A percentile compares a stretch with the other conserved stretches of the same genome.
Evolutionary conservation across 2,797 vertebrate species (phyloP).

Genomic region (Microhierax caerulescens): DNA sequence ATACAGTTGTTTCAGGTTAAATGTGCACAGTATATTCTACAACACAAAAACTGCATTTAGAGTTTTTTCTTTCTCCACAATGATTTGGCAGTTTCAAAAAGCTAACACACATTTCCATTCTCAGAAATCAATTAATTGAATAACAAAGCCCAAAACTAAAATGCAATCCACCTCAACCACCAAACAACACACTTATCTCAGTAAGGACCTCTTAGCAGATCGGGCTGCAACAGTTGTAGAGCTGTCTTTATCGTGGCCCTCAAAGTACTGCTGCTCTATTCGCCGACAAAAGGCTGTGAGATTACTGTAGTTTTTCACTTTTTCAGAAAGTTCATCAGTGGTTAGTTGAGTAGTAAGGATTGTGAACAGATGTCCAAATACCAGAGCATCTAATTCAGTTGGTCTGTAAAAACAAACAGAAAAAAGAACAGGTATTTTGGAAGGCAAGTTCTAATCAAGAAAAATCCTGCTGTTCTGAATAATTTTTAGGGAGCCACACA

Average conservation of each 20-base stretch:
- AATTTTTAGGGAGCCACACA: not conserved
- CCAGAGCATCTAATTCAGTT: conserved; percentile 90
- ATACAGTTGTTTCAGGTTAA: conserved; percentile 16
- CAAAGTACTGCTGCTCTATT: conserved; percentile 94
- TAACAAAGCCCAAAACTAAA: conserved; percentile 33
- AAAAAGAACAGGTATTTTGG: not conserved
- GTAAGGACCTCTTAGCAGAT: conserved; percentile 61
- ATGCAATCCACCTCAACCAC: not conserved
- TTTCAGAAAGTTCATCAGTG: conserved; percentile 88
- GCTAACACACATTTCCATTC: not conserved
- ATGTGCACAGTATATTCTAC: conserved; percentile 32
- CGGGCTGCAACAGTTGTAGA: conserved; percentile 37
- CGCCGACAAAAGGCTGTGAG: conserved; percentile 92
- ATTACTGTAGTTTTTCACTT: conserved; percentile 91
- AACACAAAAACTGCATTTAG: not conserved
- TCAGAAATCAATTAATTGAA: conserved; percentile 25
- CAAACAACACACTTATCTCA: not conserved
- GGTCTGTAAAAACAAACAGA: conserved; percentile 74
- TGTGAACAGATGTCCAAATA: conserved; percentile 97
- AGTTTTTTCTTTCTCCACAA: not conserved
- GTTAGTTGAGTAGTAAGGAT: conserved; percentile 94
- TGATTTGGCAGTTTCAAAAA: conserved; percentile 60
- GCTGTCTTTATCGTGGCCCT: conserved; percentile 78
- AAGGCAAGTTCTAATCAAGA: not conserved
- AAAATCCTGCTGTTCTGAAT: not conserved